Percentiles rank a stretch among this genome's conserved stretches.
These are phyloP conservation scores for Pocillopora verrucosa DNA, from an alignment of 64 coral and sea anemone species.

Conservation along the genomic window DNA sequence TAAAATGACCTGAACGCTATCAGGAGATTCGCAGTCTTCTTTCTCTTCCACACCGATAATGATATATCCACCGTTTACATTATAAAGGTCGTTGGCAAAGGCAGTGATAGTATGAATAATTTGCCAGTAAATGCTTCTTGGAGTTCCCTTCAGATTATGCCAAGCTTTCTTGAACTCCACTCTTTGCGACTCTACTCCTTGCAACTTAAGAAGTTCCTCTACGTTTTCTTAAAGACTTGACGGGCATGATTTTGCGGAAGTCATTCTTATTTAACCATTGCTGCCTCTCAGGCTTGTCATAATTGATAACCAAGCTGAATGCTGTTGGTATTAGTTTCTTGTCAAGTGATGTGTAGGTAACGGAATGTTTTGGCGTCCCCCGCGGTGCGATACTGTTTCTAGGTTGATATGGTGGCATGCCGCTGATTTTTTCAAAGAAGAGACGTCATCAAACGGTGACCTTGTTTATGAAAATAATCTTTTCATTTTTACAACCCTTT, in stretches of 20 bases:
- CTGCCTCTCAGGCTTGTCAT: not conserved
- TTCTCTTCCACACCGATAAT: slow-evolving; percentile 60
- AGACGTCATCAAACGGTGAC: no score
- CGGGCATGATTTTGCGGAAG: not conserved
- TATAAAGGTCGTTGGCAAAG: slow-evolving; percentile 71
- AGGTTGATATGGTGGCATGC: no score
- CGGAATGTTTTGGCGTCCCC: no score
- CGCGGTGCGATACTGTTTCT: no score
- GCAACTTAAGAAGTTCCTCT: slow-evolving; percentile 23
- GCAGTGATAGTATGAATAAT: slow-evolving; percentile 62
- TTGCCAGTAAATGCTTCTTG: slow-evolving; percentile 51
- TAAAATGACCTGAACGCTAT: not conserved
- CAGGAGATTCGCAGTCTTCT: not conserved
- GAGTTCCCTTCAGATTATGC: slow-evolving; percentile 18
- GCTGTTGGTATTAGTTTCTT: no score
- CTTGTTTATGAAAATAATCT: no score
- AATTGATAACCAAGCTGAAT: not conserved
- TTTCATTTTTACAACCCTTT: no score
- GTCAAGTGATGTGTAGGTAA: no score
- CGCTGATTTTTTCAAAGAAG: no score
- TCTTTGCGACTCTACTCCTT: slow-evolving; percentile 66
- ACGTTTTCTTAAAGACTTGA: not conserved
- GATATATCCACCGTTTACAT: slow-evolving; percentile 76
- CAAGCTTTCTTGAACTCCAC: slow-evolving; percentile 71
- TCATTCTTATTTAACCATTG: not conserved